These are phyloP conservation scores for Cettia cetti DNA, from an alignment of 2,113 vertebrate species.

Conservation along the genomic window DNA sequence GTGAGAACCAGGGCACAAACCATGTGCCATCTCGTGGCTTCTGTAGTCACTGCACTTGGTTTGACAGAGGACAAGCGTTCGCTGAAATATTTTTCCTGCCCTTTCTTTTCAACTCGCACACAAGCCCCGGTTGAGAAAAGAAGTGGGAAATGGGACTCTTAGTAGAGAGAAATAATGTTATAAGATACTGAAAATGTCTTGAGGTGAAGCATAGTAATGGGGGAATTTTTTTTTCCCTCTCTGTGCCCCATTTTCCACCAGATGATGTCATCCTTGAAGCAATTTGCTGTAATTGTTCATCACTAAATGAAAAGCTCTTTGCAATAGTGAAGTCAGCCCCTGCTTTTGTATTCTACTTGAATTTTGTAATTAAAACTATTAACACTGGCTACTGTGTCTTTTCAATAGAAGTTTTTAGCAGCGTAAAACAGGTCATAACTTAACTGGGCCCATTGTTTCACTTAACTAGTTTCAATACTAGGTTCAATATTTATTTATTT, in stretches of 20 bases:
- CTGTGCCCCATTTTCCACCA: background rate
- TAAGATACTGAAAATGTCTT: background rate
- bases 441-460: background rate
- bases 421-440: background rate
- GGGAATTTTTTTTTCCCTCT: background rate
- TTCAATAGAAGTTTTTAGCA: background rate
- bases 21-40: constrained; percentile 69
- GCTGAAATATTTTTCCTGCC: background rate
- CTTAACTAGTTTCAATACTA: background rate
- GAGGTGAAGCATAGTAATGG: background rate
- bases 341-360: background rate
- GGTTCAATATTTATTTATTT: no score
- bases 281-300: background rate
- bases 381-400: background rate
- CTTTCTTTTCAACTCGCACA: background rate
- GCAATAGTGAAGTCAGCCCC: background rate
- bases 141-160: background rate
- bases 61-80: background rate
- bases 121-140: background rate
- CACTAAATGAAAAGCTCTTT: background rate
- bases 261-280: background rate
- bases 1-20: background rate
- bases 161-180: fast-evolving
- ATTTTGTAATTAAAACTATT: background rate
- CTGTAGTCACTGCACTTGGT: constrained; percentile 10